A percentile compares a stretch with the other conserved stretches of the same genome.
Evolutionary conservation across 2,797 vertebrate species (phyloP).

Genomic region (Cossypha niveicapilla): DNA sequence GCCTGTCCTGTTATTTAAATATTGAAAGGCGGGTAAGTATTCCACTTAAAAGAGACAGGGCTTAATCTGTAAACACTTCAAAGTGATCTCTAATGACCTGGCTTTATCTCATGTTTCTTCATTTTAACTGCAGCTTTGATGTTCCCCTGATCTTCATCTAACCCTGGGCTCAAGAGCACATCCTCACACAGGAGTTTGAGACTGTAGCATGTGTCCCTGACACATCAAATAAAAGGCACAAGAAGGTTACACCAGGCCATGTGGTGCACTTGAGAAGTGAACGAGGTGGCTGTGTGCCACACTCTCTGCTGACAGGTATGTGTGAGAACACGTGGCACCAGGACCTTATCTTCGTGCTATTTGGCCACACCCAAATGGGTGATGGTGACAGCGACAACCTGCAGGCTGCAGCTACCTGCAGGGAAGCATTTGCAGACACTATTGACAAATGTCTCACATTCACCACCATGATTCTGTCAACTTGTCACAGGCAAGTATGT

Average conservation of each 20-base stretch:
- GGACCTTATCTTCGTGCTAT: accelerated
- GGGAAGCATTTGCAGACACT: not conserved
- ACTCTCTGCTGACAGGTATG: not conserved
- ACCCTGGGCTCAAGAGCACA: not conserved
- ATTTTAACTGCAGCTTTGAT: conserved; percentile 58
- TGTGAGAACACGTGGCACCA: accelerated
- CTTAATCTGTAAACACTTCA: conserved; percentile 63
- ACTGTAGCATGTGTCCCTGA: not conserved
- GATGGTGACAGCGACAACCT: not conserved
- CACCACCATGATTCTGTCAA: not conserved
- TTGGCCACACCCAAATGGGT: not conserved
- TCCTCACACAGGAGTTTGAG: not conserved
- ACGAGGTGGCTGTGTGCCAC: not conserved
- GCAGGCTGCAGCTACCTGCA: not conserved
- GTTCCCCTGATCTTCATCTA: conserved; percentile 40
- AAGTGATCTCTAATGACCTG: conserved; percentile 49
- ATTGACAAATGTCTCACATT: not conserved
- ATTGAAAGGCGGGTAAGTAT: conserved; percentile 49
- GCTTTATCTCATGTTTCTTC: conserved; percentile 46
- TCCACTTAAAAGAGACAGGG: conserved; percentile 32
- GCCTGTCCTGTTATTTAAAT: conserved; percentile 53
- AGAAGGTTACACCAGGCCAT: not conserved
- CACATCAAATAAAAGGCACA: not conserved
- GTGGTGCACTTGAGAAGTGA: not conserved
- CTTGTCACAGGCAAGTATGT: not conserved